Conservation (phyloP, 2,113 vertebrate genomes). For the Siphamia tubifer region DNA sequence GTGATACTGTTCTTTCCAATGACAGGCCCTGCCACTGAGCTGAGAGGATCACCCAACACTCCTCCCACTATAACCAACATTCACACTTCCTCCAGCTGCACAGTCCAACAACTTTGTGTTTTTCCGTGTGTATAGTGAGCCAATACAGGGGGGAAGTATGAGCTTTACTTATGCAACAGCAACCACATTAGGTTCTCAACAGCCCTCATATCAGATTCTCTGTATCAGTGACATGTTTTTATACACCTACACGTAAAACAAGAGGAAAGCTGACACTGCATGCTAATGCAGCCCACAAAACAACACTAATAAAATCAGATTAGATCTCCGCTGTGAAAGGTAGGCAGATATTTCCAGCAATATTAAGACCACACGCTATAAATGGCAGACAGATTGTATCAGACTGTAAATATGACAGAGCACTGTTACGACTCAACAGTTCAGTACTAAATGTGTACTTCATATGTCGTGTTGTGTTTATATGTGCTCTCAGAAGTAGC, state of each 20-base stretch:
- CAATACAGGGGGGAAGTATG: constrained; percentile 21
- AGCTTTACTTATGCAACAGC: constrained; percentile 54
- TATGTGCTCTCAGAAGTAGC: neutral
- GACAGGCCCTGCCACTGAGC: constrained; percentile 58
- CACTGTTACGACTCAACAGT: constrained; percentile 8
- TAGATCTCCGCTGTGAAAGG: constrained; percentile 48
- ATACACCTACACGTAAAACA: constrained; percentile 32
- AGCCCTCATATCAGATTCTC: constrained; percentile 48
- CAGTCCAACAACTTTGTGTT: constrained; percentile 3
- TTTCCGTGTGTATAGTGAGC: neutral
- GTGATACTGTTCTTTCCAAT: constrained; percentile 70
- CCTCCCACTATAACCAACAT: constrained; percentile 44
- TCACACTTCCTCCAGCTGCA: constrained; percentile 24
- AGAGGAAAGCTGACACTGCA: constrained; percentile 5
- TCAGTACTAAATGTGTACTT: neutral
- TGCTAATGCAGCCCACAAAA: constrained; percentile 53
- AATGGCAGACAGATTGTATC: constrained; percentile 33
- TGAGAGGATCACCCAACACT: constrained; percentile 66
- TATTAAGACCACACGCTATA: constrained; percentile 32
- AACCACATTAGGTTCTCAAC: constrained; percentile 46
- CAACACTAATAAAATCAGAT: constrained; percentile 62
- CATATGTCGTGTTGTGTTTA: neutral
- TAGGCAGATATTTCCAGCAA: constrained; percentile 28
- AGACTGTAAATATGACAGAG: constrained; percentile 25
- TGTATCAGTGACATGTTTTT: constrained; percentile 48